Evolutionary conservation across 2,113 vertebrate genomes (phyloP), one percentile per base, ranked within the genome.

Genomic region (Struthidea cinerea): DNA sequence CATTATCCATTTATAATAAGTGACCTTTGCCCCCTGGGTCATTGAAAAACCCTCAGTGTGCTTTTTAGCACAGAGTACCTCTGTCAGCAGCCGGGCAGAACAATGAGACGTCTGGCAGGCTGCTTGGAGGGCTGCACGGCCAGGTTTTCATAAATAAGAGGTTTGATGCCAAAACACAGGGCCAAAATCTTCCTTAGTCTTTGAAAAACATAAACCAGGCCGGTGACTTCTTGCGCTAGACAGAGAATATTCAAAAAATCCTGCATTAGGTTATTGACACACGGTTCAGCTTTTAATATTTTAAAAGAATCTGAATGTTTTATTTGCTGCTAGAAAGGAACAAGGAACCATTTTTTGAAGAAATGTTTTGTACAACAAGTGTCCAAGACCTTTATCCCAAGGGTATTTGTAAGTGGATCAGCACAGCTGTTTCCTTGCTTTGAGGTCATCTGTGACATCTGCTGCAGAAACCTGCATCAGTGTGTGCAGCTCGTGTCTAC

Each of bases 1-100:
- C 98, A 98, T 98, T 98, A 98, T 98, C 98, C 98, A 98, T 98
- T 98, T 98, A 98, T 98, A 98, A 98, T 98, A 98, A 95, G 97
- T 96, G 98, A 98, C 98, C 98, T 98, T 97, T 98, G 97, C 86
- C 97, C 98, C 86, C 78, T 93, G 91, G 98, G 98, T 98, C 98
- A 98, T 71, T 97, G 97, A 96, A 98, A 97, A 98, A 97, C 98
- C 97, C 97, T 97, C 97, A 96, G 79, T 97, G 96, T 98, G 97
- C 97, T 98, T 98, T 97, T 96, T 98, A 98, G 98, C 98, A 98
- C 96, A 98, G 97, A 98, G 98, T 96, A 97, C 97, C 98, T 98
- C 98, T 97, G 97, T 98, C 96, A 97, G 97, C 97, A 98, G 97
- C 96, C 91, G 26, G 96, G n/a, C 65, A 46, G 93, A 98, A 98